Evolutionary conservation across 2,113 vertebrate genomes (phyloP), one percentile per base, ranked within the genome.

Genomic region (Chlamydotis undulata): DNA sequence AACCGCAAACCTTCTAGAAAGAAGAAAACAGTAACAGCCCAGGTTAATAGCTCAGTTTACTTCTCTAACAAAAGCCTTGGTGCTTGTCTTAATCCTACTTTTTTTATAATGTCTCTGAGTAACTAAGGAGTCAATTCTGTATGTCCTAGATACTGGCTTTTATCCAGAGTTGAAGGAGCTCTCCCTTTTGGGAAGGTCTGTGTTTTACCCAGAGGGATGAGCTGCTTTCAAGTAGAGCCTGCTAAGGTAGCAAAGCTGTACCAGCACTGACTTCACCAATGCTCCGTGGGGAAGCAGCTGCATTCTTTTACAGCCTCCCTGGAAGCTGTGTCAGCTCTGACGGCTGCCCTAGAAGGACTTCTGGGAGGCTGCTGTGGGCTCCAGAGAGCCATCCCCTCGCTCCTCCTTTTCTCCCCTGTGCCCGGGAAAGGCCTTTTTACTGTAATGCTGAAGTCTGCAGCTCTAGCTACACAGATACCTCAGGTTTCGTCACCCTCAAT

Each of bases 331-430:
- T 35, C 25, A 49, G n/a, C 33, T 56, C 52, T 76, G 13, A 17
- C 37, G 57, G 23, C 21, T 73, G 57, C 8, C 19, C 47, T 35
- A 60, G 21, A 29, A 25, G 15, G 19, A 13, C 25, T 77, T 80
- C 50, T 0, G 0, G 14, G 25, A 57, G 56, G 28, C 8, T 70
- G 47, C 7, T 0, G 2, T 52, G 23, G 29, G 23, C 43, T 75
- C 23, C 18, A 17, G 47, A 77, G 55, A 28, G 35, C 21, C 57
- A 43, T 19, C 5, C 9, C 2, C 6, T 76, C 1, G 0, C 25
- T 82, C 15, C 5, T n/a, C 12, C 14, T 89, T 77, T 92, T 60
- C 22, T 56, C 19, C 22, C 14, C 19, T 31, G 10, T 76, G 39
- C 35, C 43, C 1, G 0, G 57, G 26, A 65, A 81, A 89, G 3